These are phyloP conservation scores for Priocnemis perturbator DNA, from an alignment of 2,888 invertebrate genomes.

Conservation along the genomic window DNA sequence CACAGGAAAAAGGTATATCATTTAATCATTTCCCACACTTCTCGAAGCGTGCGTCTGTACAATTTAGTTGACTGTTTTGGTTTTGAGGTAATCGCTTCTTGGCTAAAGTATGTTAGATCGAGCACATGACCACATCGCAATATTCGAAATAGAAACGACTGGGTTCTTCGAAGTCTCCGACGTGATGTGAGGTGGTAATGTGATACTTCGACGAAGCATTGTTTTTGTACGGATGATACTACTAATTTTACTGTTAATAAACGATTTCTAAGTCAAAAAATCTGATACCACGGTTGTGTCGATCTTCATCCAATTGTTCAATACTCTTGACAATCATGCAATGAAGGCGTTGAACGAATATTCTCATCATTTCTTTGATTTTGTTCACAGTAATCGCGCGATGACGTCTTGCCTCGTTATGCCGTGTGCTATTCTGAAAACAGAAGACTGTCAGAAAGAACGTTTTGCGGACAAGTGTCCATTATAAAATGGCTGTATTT, in stretches of 20 bases:
- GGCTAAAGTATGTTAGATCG: conserved; percentile 27
- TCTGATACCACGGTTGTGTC: conserved; percentile 4
- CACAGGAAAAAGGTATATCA: neutral
- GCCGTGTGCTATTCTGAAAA: too few relatives aligned
- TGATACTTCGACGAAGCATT: conserved; percentile 22
- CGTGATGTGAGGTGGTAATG: neutral
- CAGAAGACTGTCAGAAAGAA: too few relatives aligned
- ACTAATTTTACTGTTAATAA: conserved; percentile 67
- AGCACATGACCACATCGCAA: neutral
- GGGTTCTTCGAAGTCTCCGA: too few relatives aligned
- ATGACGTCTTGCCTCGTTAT: too few relatives aligned
- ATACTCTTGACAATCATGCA: neutral
- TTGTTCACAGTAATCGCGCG: too few relatives aligned
- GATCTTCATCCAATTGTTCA: neutral
- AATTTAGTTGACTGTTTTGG: conserved; percentile 31
- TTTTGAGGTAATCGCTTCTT: conserved; percentile 32
- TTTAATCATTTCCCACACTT: neutral
- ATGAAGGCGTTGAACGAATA: too few relatives aligned
- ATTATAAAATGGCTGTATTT: conserved; percentile 75
- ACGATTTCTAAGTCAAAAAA: conserved; percentile 66
- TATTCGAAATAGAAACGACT: neutral
- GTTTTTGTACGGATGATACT: conserved; percentile 57
- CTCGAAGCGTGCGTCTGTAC: conserved; percentile 20
- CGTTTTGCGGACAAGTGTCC: conserved; percentile 46
- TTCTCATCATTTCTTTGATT: too few relatives aligned